Conservation (phyloP, 2,888 invertebrate species). For the Diaprepes abbreviatus region DNA sequence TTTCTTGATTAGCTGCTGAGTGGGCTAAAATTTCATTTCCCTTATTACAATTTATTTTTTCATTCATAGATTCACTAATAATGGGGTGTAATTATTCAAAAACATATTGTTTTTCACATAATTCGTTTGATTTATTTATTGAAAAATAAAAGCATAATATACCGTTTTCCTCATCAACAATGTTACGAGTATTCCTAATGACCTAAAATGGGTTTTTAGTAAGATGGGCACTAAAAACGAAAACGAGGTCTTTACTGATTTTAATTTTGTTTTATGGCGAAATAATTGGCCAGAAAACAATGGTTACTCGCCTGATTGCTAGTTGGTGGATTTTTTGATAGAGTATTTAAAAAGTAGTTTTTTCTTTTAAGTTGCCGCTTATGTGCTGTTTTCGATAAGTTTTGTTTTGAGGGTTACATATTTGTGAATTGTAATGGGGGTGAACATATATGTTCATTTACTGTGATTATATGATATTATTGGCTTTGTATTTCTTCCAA, state of each 20-base stretch:
- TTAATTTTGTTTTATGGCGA: conserved; percentile 19
- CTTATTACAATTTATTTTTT: too few species aligned
- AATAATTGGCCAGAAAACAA: conserved; percentile 23
- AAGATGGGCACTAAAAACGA: conserved; percentile 16
- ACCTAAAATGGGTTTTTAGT: conserved; percentile 23
- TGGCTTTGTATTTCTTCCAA: too few species aligned
- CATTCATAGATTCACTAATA: too few species aligned
- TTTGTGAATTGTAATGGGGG: too few species aligned
- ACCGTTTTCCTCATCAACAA: conserved; percentile 14
- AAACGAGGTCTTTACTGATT: conserved; percentile 19
- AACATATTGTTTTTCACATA: too few species aligned
- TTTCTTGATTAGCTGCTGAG: too few species aligned
- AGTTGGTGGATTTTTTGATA: conserved; percentile 4
- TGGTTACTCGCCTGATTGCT: conserved; percentile 17
- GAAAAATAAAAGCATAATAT: neutral
- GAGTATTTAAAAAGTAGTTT: conserved; percentile 12
- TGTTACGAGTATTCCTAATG: conserved; percentile 19
- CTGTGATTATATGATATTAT: too few species aligned
- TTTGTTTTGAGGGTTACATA: too few species aligned
- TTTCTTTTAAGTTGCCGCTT: neutral
- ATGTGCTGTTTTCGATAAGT: too few species aligned
- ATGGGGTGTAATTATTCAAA: too few species aligned
- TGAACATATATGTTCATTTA: too few species aligned
- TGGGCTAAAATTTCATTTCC: too few species aligned
- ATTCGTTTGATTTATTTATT: neutral